Evolutionary conservation across 2,113 vertebrate genomes (phyloP).

Genomic region (Phrynocephalus versicolor): DNA sequence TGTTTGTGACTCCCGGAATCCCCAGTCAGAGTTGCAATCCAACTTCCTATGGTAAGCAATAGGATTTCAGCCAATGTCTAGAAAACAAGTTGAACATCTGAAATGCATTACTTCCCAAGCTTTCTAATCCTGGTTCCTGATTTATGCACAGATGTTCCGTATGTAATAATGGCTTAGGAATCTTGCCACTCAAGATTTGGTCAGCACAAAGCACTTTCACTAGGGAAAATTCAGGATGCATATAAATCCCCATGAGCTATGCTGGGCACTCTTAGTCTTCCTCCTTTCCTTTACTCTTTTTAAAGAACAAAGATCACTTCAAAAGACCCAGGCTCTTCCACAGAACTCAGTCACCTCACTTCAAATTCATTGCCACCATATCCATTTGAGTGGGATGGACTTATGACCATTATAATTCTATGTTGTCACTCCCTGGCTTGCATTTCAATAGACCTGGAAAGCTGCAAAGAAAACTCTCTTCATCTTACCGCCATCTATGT

Average conservation of each 20-base stretch:
- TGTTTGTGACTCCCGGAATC: neutral
- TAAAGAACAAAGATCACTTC: neutral
- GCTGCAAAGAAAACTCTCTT: neutral
- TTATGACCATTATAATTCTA: neutral
- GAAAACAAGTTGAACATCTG: neutral
- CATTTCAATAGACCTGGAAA: neutral
- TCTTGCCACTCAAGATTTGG: neutral
- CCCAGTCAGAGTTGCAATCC: neutral
- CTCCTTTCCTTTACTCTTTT: no score
- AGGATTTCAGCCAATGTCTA: neutral
- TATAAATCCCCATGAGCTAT: neutral
- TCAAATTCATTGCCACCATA: neutral
- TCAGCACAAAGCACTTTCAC: fast-evolving
- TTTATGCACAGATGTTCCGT: neutral
- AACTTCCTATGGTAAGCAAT: no score
- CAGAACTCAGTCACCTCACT: neutral
- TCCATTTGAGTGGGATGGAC: neutral
- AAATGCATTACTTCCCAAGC: neutral
- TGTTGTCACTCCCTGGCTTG: neutral
- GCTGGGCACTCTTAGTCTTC: neutral
- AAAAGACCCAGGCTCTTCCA: neutral
- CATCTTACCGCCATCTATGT: neutral
- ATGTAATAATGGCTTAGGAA: neutral
- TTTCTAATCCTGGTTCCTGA: neutral
- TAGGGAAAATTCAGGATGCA: neutral